phyloP scores from a whole-genome alignment of 2,113 vertebrate genomes.

The Glaucomys volans region DNA sequence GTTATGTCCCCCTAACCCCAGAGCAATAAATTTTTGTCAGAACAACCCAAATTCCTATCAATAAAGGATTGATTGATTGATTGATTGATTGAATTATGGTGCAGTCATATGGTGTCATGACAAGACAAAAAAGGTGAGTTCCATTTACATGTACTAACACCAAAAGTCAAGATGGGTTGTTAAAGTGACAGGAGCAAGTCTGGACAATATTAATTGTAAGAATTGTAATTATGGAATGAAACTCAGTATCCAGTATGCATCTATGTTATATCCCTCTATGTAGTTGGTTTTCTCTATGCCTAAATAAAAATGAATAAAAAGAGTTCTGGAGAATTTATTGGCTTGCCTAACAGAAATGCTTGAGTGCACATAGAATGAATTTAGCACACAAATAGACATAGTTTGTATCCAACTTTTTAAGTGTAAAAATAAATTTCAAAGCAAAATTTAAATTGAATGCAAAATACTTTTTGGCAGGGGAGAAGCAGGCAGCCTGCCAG shows the following conservation, averaged over 20 bases:
- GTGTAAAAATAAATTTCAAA: constrained; percentile 59
- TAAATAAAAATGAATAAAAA: not conserved
- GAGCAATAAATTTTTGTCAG: not conserved
- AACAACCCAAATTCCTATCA: not conserved
- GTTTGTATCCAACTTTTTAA: not conserved
- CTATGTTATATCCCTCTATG: not conserved
- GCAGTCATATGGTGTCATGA: not conserved
- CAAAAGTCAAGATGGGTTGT: not conserved
- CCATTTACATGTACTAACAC: not conserved
- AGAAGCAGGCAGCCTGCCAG: not conserved
- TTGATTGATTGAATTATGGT: not conserved
- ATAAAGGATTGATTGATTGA: not conserved
- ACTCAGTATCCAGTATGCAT: not conserved
- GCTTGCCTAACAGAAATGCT: not conserved
- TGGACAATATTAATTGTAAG: not conserved
- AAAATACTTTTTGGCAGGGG: constrained; percentile 30
- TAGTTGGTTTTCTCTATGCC: not conserved
- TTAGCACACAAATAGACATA: constrained; percentile 14
- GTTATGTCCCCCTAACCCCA: not conserved
- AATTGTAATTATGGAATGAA: not conserved
- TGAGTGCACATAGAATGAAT: constrained; percentile 29
- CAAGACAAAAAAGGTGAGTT: not conserved
- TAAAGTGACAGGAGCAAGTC: not conserved
- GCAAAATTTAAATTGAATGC: constrained; percentile 43
- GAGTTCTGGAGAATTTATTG: not conserved